Conservation (phyloP, 1,140 invertebrate species). For the Drosophila subobscura region DNA sequence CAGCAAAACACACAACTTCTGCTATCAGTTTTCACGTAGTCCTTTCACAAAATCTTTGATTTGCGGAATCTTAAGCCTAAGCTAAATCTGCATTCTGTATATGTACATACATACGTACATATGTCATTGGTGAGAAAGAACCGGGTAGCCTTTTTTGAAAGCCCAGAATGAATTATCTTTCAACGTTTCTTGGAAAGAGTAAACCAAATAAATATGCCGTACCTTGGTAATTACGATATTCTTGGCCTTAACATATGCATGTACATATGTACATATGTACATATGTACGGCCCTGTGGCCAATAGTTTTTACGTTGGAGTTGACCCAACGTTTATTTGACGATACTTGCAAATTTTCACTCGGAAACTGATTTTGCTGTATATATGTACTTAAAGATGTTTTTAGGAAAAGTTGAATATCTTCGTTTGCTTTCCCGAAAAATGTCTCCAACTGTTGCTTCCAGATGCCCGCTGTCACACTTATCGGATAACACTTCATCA, state of each 20-base stretch:
- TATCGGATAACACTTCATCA: slow-evolving; percentile 75
- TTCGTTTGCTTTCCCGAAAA: slow-evolving; percentile 12
- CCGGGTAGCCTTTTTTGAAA: slow-evolving; percentile 41
- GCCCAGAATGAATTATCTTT: slow-evolving; percentile 51
- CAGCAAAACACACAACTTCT: slow-evolving; percentile 11
- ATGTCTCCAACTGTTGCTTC: slow-evolving; percentile 63
- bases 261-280: too few species aligned
- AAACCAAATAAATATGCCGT: slow-evolving; percentile 33
- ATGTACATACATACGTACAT: slow-evolving; percentile 21
- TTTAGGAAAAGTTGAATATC: not conserved
- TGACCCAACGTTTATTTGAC: too few species aligned
- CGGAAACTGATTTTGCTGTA: too few species aligned
- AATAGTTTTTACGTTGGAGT: too few species aligned
- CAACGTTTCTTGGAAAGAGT: slow-evolving; percentile 53
- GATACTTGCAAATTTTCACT: too few species aligned
- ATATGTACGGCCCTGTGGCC: too few species aligned
- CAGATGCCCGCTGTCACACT: slow-evolving; percentile 72
- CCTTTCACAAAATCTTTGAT: slow-evolving; percentile 58
- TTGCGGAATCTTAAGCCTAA: not conserved
- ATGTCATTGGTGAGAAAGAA: slow-evolving; percentile 35
- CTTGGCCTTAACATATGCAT: slow-evolving; percentile 29
- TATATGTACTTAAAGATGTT: too few species aligned
- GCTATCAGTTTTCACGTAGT: slow-evolving; percentile 18
- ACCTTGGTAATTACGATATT: slow-evolving; percentile 34
- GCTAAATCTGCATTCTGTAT: not conserved